Evolutionary conservation across 2,888 invertebrate genomes (phyloP).

Genomic region (Graphium colonna): DNA sequence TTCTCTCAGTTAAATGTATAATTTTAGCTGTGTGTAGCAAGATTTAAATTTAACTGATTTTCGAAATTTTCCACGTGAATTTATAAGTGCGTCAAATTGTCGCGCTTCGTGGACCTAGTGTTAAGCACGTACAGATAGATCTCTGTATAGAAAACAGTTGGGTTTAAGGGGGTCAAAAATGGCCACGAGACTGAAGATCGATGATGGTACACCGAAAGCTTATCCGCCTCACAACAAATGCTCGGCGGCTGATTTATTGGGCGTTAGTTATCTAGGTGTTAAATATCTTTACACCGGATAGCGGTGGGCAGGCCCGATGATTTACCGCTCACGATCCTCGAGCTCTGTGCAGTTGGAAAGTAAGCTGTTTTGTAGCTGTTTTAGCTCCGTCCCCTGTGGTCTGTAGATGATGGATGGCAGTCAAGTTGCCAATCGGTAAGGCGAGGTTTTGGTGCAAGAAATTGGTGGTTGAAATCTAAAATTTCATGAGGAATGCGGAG

Average conservation of each 20-base stretch:
- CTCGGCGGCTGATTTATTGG: conserved; percentile 46
- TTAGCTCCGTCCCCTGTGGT: conserved; percentile 11
- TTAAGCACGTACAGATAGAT: too few species aligned
- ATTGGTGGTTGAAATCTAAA: too few species aligned
- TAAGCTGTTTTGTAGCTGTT: conserved; percentile 17
- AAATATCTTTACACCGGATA: conserved; percentile 42
- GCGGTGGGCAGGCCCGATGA: conserved; percentile 47
- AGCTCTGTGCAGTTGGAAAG: conserved; percentile 2
- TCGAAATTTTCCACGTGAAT: too few species aligned
- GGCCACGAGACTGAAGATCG: too few species aligned
- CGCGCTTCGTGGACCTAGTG: too few species aligned
- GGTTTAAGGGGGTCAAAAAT: too few species aligned
- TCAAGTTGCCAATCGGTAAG: not conserved
- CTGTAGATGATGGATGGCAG: conserved; percentile 1
- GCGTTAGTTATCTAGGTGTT: conserved; percentile 45
- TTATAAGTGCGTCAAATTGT: too few species aligned
- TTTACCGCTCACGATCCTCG: conserved; percentile 42
- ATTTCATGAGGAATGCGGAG: too few species aligned
- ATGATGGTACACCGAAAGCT: not conserved
- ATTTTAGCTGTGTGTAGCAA: too few species aligned
- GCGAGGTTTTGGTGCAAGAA: not conserved
- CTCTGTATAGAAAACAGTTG: too few species aligned
- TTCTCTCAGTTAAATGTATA: too few species aligned
- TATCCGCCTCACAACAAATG: conserved; percentile 37
- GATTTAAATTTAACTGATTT: too few species aligned